phyloP scores from a whole-genome alignment of 2,113 vertebrate species.

The Rhynchomys soricoides region DNA sequence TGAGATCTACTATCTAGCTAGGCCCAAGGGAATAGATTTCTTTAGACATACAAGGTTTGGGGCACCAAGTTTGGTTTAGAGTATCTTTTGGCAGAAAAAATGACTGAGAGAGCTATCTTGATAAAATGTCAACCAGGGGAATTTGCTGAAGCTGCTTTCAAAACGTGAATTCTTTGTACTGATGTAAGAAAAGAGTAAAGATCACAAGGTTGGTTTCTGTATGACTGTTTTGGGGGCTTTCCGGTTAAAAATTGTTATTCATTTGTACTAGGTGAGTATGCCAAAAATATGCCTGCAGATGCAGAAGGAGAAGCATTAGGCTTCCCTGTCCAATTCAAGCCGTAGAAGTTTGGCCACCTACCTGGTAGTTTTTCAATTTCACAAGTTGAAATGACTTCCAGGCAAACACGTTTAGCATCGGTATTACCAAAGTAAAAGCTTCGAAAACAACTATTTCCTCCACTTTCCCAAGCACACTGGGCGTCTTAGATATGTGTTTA shows the following conservation, averaged over 20 bases:
- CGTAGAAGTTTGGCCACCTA: slow-evolving; percentile 40
- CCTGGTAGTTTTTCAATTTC: slow-evolving; percentile 49
- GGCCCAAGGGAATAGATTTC: not conserved
- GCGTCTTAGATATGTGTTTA: not conserved
- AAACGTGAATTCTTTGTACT: slow-evolving; percentile 62
- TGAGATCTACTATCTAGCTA: not conserved
- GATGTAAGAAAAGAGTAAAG: slow-evolving; percentile 68
- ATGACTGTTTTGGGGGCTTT: slow-evolving; percentile 74
- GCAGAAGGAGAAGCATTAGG: slow-evolving; percentile 42
- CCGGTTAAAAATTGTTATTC: slow-evolving; percentile 70
- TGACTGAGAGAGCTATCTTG: slow-evolving; percentile 68
- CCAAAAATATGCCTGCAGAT: slow-evolving; percentile 68
- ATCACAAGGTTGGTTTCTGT: slow-evolving; percentile 69
- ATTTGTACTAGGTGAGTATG: slow-evolving; percentile 29
- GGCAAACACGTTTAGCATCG: not conserved
- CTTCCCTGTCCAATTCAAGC: slow-evolving; percentile 34
- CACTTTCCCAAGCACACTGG: slow-evolving; percentile 35
- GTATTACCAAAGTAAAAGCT: not conserved
- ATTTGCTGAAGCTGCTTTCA: slow-evolving; percentile 74
- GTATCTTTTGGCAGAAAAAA: slow-evolving; percentile 28
- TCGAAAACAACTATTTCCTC: slow-evolving; percentile 9
- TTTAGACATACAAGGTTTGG: not conserved
- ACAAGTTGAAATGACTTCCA: slow-evolving; percentile 28
- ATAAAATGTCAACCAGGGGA: slow-evolving; percentile 73
- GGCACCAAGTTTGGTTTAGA: not conserved